Evolutionary conservation across 1,140 invertebrate genomes (phyloP).

Genomic region (Dreissena polymorpha): DNA sequence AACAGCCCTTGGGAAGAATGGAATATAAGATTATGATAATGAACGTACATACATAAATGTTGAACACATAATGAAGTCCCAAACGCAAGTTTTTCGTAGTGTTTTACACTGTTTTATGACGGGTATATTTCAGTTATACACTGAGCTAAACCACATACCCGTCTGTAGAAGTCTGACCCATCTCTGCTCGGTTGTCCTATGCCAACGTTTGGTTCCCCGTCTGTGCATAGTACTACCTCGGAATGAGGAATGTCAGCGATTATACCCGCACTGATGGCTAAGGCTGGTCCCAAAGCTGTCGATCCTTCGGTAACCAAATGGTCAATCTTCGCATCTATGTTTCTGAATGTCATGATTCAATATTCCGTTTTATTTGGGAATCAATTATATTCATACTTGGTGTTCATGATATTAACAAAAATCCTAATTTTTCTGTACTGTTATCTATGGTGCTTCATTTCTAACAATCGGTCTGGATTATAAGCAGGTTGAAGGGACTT

Average conservation of each 20-base stretch:
- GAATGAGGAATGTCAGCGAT: constrained; percentile 65
- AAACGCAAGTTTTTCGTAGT: too few relatives aligned
- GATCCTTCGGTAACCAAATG: constrained; percentile 62
- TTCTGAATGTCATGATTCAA: constrained; percentile 51
- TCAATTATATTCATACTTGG: background rate
- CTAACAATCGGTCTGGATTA: too few relatives aligned
- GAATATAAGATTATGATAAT: too few relatives aligned
- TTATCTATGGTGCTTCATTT: too few relatives aligned
- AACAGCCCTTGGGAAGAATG: too few relatives aligned
- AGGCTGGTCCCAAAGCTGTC: constrained; percentile 75
- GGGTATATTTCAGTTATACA: too few relatives aligned
- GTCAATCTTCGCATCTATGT: constrained; percentile 59
- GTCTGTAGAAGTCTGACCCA: constrained; percentile 57
- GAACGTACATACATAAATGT: too few relatives aligned
- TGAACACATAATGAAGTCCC: too few relatives aligned
- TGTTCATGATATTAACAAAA: background rate
- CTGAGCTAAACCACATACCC: constrained; percentile 43
- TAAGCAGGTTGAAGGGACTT: too few relatives aligned
- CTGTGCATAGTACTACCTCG: constrained; percentile 76
- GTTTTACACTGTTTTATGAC: too few relatives aligned
- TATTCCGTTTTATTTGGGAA: constrained; percentile 2
- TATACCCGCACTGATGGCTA: constrained; percentile 70
- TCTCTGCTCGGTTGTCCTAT: constrained; percentile 57
- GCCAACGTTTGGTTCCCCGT: constrained; percentile 76
- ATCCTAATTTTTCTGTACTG: too few relatives aligned